Evolutionary conservation across 2,888 invertebrate species (phyloP).

Genomic region (Andrena marginata): DNA sequence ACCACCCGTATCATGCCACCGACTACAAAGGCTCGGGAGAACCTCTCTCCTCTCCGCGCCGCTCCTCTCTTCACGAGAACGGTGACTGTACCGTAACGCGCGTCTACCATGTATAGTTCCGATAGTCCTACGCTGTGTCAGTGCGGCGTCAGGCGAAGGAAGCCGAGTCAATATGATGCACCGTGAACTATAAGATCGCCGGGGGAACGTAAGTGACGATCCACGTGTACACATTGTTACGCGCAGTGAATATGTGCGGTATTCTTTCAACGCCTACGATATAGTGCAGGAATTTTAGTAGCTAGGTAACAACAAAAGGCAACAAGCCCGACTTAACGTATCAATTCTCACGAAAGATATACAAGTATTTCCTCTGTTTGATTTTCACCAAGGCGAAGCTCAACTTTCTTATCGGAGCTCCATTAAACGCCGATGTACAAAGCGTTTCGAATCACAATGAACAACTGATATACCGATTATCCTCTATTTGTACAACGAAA

Average conservation of each 20-base stretch:
- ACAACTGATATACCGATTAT: background rate
- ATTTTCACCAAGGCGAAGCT: background rate
- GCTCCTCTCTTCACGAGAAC: conserved; percentile 6
- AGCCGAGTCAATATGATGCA: conserved; percentile 50
- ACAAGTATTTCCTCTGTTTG: background rate
- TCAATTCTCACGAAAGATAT: background rate
- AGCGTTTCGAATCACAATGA: background rate
- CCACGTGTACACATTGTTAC: conserved; percentile 12
- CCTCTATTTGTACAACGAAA: background rate
- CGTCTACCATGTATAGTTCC: conserved; percentile 37
- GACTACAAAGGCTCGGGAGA: conserved; percentile 8
- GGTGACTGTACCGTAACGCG: conserved; percentile 48
- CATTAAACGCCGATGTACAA: too few species aligned
- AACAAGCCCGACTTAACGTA: background rate
- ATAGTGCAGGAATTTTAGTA: background rate
- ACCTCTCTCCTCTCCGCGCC: background rate
- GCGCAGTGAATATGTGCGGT: conserved; percentile 3
- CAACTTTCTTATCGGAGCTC: background rate
- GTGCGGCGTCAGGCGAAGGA: conserved; percentile 32
- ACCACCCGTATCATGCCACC: conserved; percentile 25
- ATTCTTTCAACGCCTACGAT: background rate
- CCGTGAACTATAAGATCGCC: conserved; percentile 38
- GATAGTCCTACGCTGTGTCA: conserved; percentile 31
- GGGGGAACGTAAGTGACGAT: conserved; percentile 24
- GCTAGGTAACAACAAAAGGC: background rate